These are phyloP conservation scores for Tauraco hartlaubi DNA, from an alignment of 2,797 vertebrate genomes.

Conservation along the genomic window DNA sequence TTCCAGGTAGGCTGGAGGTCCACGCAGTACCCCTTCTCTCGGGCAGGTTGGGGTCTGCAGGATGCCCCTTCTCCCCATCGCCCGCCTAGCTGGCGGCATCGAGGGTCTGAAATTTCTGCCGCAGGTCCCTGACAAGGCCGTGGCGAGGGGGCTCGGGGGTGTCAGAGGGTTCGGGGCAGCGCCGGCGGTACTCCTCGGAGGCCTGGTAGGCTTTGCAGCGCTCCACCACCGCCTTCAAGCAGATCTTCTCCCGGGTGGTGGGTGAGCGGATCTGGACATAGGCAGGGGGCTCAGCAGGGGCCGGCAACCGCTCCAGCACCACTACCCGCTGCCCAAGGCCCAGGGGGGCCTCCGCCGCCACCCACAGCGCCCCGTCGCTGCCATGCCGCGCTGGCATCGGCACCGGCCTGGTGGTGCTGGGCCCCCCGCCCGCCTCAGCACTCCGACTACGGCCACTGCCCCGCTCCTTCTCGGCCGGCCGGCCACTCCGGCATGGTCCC, in stretches of 20 bases:
- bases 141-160: conserved; percentile 69
- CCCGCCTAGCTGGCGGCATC: conserved; percentile 77
- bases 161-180: background rate
- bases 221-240: conserved; percentile 82
- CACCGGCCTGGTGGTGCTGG: background rate
- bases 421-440: background rate
- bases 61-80: background rate
- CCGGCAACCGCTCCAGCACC: conserved; percentile 82
- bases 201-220: conserved; percentile 86
- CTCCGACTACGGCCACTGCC: background rate
- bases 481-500: conserved; percentile 11
- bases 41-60: background rate
- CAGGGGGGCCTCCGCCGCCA: conserved; percentile 75
- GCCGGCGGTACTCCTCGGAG: conserved; percentile 78
- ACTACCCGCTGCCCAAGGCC: conserved; percentile 77
- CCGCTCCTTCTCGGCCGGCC: background rate
- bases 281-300: conserved; percentile 25
- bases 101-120: conserved; percentile 92
- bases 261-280: conserved; percentile 87
- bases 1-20: background rate
- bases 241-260: conserved; percentile 86
- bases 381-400: background rate
- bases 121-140: conserved; percentile 89
- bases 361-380: conserved; percentile 1
- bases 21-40: background rate